A percentile compares a stretch with the other conserved stretches of the same genome.
These are phyloP conservation scores for Neoarius graeffei DNA, from an alignment of 2,113 vertebrate genomes.

Conservation along the genomic window DNA sequence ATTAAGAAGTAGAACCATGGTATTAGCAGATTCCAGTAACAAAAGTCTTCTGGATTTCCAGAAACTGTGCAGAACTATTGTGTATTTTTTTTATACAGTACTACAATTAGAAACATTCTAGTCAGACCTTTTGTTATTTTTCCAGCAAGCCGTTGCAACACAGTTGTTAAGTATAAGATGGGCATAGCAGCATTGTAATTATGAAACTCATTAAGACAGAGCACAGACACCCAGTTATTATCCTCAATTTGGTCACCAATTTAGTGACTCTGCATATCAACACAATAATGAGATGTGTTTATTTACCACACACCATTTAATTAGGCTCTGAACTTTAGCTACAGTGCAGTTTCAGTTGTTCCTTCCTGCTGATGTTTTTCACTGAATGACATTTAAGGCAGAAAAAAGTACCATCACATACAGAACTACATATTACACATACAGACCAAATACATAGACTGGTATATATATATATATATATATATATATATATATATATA, in stretches of 20 bases:
- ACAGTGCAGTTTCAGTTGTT: neutral
- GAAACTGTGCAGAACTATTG: neutral
- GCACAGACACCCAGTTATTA: slow-evolving; percentile 37
- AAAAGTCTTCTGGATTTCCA: neutral
- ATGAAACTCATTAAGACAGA: slow-evolving; percentile 22
- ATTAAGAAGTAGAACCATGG: neutral
- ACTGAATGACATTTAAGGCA: neutral
- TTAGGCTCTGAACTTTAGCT: neutral
- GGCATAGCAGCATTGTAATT: slow-evolving; percentile 2
- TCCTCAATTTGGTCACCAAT: neutral
- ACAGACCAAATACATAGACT: neutral
- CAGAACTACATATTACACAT: neutral
- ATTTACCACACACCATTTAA: slow-evolving; percentile 5
- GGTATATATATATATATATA: too few species aligned
- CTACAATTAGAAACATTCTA: neutral
- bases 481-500: too few species aligned
- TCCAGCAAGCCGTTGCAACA: neutral
- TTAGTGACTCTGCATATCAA: slow-evolving; percentile 4
- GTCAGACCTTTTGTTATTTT: neutral
- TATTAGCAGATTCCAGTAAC: neutral
- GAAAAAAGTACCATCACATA: neutral
- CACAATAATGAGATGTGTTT: slow-evolving; percentile 5
- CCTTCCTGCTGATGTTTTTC: neutral
- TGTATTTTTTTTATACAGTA: neutral
- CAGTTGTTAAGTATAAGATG: neutral